Percentiles rank a stretch among this genome's conserved stretches.
These are phyloP conservation scores for Aromia moschata DNA, from an alignment of 2,888 invertebrate species.

Conservation along the genomic window DNA sequence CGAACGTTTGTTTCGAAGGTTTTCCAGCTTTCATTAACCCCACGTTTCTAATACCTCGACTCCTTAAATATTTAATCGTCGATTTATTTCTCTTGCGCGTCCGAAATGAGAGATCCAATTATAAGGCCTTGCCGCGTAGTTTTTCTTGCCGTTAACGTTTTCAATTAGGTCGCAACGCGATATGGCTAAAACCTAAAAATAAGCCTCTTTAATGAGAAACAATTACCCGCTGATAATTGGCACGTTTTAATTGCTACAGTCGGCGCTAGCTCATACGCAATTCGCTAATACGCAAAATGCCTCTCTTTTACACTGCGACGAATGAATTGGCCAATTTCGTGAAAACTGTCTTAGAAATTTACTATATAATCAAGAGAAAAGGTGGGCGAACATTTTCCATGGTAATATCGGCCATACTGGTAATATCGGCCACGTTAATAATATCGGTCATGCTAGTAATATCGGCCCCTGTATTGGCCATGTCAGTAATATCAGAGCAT, in stretches of 20 bases:
- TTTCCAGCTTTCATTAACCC: conserved; percentile 52
- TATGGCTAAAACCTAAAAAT: conserved; percentile 19
- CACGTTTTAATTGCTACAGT: neutral
- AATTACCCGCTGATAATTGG: conserved; percentile 1
- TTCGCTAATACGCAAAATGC: too few relatives aligned
- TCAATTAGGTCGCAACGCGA: conserved; percentile 25
- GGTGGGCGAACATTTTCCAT: too few relatives aligned
- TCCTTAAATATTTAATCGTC: conserved; percentile 56
- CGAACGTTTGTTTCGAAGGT: too few relatives aligned
- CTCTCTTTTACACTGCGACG: too few relatives aligned
- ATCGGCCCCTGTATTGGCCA: too few relatives aligned
- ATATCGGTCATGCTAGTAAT: too few relatives aligned
- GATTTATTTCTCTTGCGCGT: conserved; percentile 51
- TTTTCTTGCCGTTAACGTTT: conserved; percentile 29
- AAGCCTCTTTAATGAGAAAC: conserved; percentile 17
- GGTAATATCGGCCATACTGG: too few relatives aligned
- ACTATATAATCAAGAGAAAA: too few relatives aligned
- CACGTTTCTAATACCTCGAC: conserved; percentile 46
- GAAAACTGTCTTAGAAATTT: too few relatives aligned
- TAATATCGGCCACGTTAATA: too few relatives aligned
- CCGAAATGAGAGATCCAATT: conserved; percentile 46
- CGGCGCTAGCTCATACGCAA: neutral
- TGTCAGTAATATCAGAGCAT: too few relatives aligned
- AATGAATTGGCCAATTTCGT: too few relatives aligned
- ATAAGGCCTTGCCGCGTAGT: conserved; percentile 23